Evolutionary conservation across 1,140 invertebrate genomes (phyloP), one percentile per base, ranked within the genome.

Genomic region (Pseudomyrmex gracilis): DNA sequence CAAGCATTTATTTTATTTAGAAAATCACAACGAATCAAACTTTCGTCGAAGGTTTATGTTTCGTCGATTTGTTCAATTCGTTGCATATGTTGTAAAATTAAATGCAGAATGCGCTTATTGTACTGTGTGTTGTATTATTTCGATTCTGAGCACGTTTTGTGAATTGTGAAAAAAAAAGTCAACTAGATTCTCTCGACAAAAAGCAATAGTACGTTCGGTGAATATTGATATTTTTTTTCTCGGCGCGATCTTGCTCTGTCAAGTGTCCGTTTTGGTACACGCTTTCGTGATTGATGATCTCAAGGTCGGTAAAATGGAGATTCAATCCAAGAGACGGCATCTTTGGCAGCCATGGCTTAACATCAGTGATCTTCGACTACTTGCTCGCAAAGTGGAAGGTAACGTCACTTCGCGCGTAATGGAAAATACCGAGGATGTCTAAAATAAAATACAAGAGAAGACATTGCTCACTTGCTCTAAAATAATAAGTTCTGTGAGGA

Each of bases 331-430:
- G 57, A 86, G 89, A 84, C 85, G 82, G 20, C 90, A 83, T 70
- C 89, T 94, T 63, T 94, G 93, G 93, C 93, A 94, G 73, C 93
- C 93, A 24, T 94, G 93, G 93, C 90, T 93, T 55, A 91, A 71
- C 78, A 85, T 90, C n/a, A 90, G 92, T 67, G 84, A 47, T 63
- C 67, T 90, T 78, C 89, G 80, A 58, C 51, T 87, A 53, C 34
- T 34, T 34, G 51, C 47, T 24, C 86, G 71, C 58, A 91, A 90
- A 57, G n/a, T 47, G 22, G 24, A 77, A 77, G 73, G 73, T 77
- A 77, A 34, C 3, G 17, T 64, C 55, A 76, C 12, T 73, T 53
- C 51, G 8, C 49, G 13, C 47, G 34, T 10, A 10, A 80, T 13
- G 20, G 49, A 3, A 13, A 66, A 13, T 15, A 66, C 51, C 13